These are phyloP conservation scores for Bothrops jararaca DNA, from an alignment of 2,113 vertebrate genomes.

Conservation along the genomic window DNA sequence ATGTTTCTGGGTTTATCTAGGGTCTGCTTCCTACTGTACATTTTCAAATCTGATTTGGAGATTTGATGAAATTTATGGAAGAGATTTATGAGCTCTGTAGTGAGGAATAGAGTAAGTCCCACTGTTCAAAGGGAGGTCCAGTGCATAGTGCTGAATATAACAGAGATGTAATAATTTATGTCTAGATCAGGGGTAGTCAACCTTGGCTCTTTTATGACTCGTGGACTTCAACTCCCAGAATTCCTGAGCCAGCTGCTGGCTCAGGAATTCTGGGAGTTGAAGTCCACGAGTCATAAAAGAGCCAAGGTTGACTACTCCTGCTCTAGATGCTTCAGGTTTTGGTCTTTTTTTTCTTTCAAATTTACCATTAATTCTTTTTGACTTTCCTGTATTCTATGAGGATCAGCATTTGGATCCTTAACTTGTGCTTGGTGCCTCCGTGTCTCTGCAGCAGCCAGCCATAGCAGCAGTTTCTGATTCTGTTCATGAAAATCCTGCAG, in stretches of 20 bases:
- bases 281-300: no score
- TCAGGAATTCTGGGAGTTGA: no score
- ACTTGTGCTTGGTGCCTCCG: constrained; percentile 60
- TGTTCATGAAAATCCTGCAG: constrained; percentile 85
- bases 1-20: not conserved
- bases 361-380: constrained; percentile 76
- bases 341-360: not conserved
- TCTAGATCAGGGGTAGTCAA: not conserved
- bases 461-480: constrained; percentile 81
- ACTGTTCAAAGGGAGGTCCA: not conserved
- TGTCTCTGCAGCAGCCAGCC: constrained; percentile 78
- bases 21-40: not conserved
- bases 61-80: not conserved
- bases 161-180: not conserved
- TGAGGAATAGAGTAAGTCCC: not conserved
- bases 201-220: no score
- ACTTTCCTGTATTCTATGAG: constrained; percentile 60
- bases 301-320: no score
- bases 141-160: not conserved
- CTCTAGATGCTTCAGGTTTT: not conserved
- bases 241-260: no score
- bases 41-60: not conserved
- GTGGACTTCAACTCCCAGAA: no score
- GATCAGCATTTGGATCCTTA: constrained; percentile 51
- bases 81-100: not conserved